Evolutionary conservation across 2,888 invertebrate genomes (phyloP).

Genomic region (Lepidocyrtinus sp.): DNA sequence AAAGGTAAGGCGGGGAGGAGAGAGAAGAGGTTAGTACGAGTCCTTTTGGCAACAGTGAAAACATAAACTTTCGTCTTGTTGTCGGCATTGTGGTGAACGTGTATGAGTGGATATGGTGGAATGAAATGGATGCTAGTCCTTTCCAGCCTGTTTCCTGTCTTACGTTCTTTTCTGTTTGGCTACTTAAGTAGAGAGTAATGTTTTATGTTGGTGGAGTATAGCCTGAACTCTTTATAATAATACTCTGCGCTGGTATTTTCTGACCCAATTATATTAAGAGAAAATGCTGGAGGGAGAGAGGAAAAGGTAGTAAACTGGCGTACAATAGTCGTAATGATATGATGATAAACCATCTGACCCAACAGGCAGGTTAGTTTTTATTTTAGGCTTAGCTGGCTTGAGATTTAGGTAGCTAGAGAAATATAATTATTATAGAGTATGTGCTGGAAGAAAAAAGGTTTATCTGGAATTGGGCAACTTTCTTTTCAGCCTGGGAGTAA

Average conservation of each 20-base stretch:
- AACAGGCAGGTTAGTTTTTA: slow-evolving; percentile 29
- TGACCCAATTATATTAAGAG: slow-evolving; percentile 30
- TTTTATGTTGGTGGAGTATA: not conserved
- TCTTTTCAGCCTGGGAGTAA: not conserved
- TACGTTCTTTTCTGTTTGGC: not conserved
- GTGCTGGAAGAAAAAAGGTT: no score
- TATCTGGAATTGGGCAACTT: not conserved
- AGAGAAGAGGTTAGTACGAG: not conserved
- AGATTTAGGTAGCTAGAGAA: no score
- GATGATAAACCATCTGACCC: slow-evolving; percentile 19
- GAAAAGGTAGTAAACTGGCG: slow-evolving; percentile 11
- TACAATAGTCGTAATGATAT: not conserved
- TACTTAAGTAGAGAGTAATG: no score
- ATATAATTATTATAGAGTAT: no score
- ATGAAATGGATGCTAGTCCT: not conserved
- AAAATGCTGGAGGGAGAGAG: not conserved
- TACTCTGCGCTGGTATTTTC: not conserved
- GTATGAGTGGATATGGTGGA: no score
- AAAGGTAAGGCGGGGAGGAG: not conserved
- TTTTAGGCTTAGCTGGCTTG: no score
- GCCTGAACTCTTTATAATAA: no score
- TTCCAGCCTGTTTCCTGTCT: slow-evolving; percentile 2
- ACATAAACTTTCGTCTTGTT: slow-evolving; percentile 26
- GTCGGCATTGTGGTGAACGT: not conserved
- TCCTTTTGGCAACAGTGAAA: not conserved